Percentiles rank a stretch among this genome's conserved stretches.
phyloP scores from a whole-genome alignment of 2,113 vertebrate genomes.

The Psittacus erithacus region DNA sequence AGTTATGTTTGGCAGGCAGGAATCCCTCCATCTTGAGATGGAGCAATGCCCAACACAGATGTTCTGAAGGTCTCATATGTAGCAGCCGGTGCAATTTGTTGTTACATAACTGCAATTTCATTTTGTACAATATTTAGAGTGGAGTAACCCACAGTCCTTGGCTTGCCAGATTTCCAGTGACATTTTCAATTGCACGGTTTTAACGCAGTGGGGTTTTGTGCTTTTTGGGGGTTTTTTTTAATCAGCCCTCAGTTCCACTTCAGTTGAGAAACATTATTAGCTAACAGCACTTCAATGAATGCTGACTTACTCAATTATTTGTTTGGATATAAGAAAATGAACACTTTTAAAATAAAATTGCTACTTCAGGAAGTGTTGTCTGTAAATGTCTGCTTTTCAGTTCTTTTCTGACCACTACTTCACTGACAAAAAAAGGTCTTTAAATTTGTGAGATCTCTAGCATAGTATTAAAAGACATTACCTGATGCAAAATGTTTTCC shows the following conservation, averaged over 20 bases:
- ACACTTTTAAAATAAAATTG: neutral
- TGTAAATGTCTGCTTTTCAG: neutral
- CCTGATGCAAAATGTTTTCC: neutral
- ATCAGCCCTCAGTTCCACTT: constrained; percentile 6
- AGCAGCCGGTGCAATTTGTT: constrained; percentile 11
- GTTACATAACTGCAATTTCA: constrained; percentile 31
- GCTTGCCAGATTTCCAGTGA: constrained; percentile 34
- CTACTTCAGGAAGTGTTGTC: neutral
- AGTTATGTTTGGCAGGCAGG: constrained; percentile 52
- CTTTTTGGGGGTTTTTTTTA: neutral
- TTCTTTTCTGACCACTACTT: neutral
- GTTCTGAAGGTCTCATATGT: constrained; percentile 30
- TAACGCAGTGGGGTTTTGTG: neutral
- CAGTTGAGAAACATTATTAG: constrained; percentile 22
- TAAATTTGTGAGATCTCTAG: neutral
- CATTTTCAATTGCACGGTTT: neutral
- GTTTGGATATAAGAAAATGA: constrained; percentile 24
- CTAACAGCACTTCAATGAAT: neutral
- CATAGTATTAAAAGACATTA: neutral
- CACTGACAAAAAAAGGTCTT: neutral
- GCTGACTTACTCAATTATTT: neutral
- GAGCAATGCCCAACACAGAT: constrained; percentile 50
- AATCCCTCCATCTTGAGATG: constrained; percentile 20
- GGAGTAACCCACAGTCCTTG: neutral
- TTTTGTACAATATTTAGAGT: constrained; percentile 50